These are phyloP conservation scores for Neoniphon sammara DNA, from an alignment of 2,797 vertebrate species.

Conservation along the genomic window DNA sequence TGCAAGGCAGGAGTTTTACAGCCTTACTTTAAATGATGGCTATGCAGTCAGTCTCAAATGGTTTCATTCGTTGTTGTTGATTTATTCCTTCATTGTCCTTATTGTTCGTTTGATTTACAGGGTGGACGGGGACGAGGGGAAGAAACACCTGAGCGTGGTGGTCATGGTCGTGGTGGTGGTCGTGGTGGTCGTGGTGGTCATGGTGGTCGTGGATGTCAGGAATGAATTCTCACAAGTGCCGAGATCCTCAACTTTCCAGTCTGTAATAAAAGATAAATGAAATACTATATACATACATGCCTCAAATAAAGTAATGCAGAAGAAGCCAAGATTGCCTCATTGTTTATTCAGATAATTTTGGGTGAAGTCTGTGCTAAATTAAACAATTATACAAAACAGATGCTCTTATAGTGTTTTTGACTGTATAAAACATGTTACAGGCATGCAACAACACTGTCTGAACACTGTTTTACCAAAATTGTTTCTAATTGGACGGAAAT, in stretches of 20 bases:
- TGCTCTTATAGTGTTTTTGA: not conserved
- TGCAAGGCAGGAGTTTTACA: no score
- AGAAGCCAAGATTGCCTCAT: not conserved
- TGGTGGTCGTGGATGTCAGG: not conserved
- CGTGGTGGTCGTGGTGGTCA: not conserved
- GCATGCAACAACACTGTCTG: no score
- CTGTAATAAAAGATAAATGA: not conserved
- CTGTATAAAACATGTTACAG: no score
- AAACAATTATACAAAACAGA: not conserved
- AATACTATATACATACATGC: not conserved
- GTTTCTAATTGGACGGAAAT: no score
- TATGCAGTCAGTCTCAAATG: no score
- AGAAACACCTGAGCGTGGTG: not conserved
- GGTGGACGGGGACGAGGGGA: not conserved
- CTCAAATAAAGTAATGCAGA: slow-evolving; percentile 40
- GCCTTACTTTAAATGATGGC: no score
- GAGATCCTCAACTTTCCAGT: not conserved
- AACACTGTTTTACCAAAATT: no score
- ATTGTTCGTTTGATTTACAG: no score
- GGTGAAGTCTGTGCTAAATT: not conserved
- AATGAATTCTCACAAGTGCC: not conserved
- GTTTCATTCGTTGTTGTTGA: no score
- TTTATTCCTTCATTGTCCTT: no score
- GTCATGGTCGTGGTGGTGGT: not conserved
- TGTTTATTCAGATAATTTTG: slow-evolving; percentile 3